phyloP scores from a whole-genome alignment of 2,113 vertebrate species.

The Gambusia affinis region DNA sequence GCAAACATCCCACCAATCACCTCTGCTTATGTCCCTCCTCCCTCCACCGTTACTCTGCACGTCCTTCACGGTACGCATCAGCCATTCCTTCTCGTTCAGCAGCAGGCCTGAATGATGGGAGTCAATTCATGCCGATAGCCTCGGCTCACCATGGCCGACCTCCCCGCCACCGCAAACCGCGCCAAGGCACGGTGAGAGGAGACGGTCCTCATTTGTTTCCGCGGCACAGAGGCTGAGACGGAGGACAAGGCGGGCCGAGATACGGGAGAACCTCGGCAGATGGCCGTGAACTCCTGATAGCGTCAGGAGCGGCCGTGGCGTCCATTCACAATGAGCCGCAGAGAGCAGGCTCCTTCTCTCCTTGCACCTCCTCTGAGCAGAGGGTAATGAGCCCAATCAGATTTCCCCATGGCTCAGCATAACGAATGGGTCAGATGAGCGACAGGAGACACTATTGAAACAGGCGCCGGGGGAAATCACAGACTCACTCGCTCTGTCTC shows the following conservation, averaged over 20 bases:
- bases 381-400: conserved; percentile 79
- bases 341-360: conserved; percentile 22
- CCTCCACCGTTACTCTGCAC: conserved; percentile 27
- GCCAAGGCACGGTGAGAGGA: conserved; percentile 39
- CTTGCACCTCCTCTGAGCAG: conserved; percentile 62
- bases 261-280: conserved; percentile 61
- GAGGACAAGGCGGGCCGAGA: conserved; percentile 60
- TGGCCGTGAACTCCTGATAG: conserved; percentile 57
- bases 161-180: conserved; percentile 29
- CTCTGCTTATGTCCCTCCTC: conserved; percentile 18
- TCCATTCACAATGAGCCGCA: conserved; percentile 57
- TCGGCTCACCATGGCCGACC: conserved; percentile 38
- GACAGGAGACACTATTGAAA: conserved; percentile 69
- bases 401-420: conserved; percentile 73
- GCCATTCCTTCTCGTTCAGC: conserved; percentile 59
- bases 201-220: conserved; percentile 64
- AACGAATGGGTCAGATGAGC: conserved; percentile 78
- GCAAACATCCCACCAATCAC: conserved; percentile 16
- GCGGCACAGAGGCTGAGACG: conserved; percentile 43
- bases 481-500: conserved; percentile 48
- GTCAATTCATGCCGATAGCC: conserved; percentile 68
- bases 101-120: conserved; percentile 35
- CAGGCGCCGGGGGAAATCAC: conserved; percentile 67
- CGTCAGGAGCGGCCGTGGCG: conserved; percentile 46
- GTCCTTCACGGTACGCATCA: conserved; percentile 68